Evolutionary conservation across 2,888 invertebrate species (phyloP).

Genomic region (Folsomia manolachei): DNA sequence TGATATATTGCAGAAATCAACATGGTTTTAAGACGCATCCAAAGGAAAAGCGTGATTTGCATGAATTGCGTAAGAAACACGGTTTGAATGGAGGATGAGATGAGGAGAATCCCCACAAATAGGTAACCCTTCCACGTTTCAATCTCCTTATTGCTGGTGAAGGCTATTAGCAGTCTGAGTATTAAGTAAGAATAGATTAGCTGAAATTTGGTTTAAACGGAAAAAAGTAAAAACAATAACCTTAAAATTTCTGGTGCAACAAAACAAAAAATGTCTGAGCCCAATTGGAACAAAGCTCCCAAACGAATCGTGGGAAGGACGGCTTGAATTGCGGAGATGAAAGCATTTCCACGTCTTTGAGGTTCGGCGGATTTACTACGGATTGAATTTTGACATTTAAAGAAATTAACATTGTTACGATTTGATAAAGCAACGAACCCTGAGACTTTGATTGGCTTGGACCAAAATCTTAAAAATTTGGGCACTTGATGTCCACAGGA

Average conservation of each 20-base stretch:
- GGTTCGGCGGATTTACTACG: too few relatives aligned
- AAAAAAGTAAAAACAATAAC: too few relatives aligned
- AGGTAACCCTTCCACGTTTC: slow-evolving; percentile 61
- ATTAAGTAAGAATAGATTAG: neutral
- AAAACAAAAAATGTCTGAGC: slow-evolving; percentile 83
- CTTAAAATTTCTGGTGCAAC: slow-evolving; percentile 79
- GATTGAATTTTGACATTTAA: too few relatives aligned
- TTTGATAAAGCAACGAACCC: too few relatives aligned
- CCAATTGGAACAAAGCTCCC: slow-evolving; percentile 75
- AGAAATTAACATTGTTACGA: too few relatives aligned
- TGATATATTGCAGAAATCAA: slow-evolving; percentile 61
- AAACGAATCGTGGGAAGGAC: slow-evolving; percentile 83
- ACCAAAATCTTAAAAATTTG: slow-evolving; percentile 79
- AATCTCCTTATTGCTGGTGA: slow-evolving; percentile 51
- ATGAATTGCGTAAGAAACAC: slow-evolving; percentile 61
- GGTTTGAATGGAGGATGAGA: slow-evolving; percentile 58
- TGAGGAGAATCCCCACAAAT: slow-evolving; percentile 59
- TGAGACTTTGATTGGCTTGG: slow-evolving; percentile 50
- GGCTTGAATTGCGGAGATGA: slow-evolving; percentile 64
- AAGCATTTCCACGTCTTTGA: neutral
- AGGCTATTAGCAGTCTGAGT: slow-evolving; percentile 53
- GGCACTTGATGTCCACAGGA: slow-evolving; percentile 64
- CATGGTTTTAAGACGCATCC: slow-evolving; percentile 57
- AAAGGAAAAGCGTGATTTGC: slow-evolving; percentile 58
- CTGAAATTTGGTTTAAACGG: too few relatives aligned